Conservation (phyloP, 2,113 vertebrate species). For the Seriola dumerili region DNA sequence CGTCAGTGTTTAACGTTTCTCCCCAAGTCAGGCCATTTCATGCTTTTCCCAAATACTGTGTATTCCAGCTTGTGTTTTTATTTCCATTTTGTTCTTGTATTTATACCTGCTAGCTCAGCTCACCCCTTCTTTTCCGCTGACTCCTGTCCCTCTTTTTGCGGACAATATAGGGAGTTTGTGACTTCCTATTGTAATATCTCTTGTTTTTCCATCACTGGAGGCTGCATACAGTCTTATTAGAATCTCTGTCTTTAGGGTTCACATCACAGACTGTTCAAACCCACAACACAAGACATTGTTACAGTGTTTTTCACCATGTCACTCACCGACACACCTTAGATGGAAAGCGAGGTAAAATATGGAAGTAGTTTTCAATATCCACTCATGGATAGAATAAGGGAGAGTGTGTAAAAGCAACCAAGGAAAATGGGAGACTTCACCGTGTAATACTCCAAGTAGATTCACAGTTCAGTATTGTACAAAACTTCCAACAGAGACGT, state of each 20-base stretch:
- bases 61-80: conserved; percentile 51
- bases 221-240: conserved; percentile 12
- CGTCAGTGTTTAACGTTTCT: conserved; percentile 63
- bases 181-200: conserved; percentile 4
- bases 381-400: not conserved
- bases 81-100: conserved; percentile 29
- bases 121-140: conserved; percentile 1
- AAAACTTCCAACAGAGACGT: conserved; percentile 28
- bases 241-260: not conserved
- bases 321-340: not conserved
- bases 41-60: conserved; percentile 47
- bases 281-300: not conserved
- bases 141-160: conserved; percentile 26
- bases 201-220: conserved; percentile 16
- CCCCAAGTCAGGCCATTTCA: conserved; percentile 46
- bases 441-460: conserved; percentile 18
- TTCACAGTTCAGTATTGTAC: conserved; percentile 33
- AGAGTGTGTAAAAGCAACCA: conserved; percentile 3
- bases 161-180: conserved; percentile 25
- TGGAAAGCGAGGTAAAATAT: not conserved
- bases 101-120: conserved; percentile 44
- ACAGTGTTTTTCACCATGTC: conserved; percentile 6
- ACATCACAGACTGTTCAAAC: conserved; percentile 15
- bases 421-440: conserved; percentile 19
- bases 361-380: not conserved